Conservation (phyloP, 1,140 invertebrate species). For the Drosophila melanogaster region DNA sequence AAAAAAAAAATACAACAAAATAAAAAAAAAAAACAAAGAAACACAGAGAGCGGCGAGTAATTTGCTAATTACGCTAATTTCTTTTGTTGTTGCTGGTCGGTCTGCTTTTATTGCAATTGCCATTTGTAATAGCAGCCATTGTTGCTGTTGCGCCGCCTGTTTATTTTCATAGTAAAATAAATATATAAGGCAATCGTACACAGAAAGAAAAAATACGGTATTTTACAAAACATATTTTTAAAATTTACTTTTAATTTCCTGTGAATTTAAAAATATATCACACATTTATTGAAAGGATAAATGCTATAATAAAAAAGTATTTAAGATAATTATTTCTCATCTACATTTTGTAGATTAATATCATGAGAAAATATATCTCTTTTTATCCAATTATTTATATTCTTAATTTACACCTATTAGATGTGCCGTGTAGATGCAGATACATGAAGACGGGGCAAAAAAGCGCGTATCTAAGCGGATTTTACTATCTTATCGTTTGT, state of each 20-base stretch:
- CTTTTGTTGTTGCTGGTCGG: slow-evolving; percentile 70
- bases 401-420: too few species aligned
- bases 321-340: too few species aligned
- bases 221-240: too few species aligned
- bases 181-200: slow-evolving; percentile 42
- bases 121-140: slow-evolving; percentile 61
- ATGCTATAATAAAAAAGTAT: too few species aligned
- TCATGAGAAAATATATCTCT: neutral
- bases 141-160: slow-evolving; percentile 45
- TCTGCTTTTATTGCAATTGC: slow-evolving; percentile 65
- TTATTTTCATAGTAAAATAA: slow-evolving; percentile 76
- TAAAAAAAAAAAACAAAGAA: slow-evolving; percentile 20
- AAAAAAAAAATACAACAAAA: slow-evolving; percentile 22
- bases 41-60: slow-evolving; percentile 57
- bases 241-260: too few species aligned
- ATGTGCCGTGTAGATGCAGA: slow-evolving; percentile 9
- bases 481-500: slow-evolving; percentile 79
- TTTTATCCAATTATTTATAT: neutral
- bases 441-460: slow-evolving; percentile 21
- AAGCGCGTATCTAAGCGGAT: slow-evolving; percentile 79
- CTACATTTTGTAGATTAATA: neutral
- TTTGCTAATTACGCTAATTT: slow-evolving; percentile 82
- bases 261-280: too few species aligned
- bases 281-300: too few species aligned
- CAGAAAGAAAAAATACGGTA: neutral